phyloP scores from a whole-genome alignment of 2,797 vertebrate genomes.

The Lepilemur septentrionalis region DNA sequence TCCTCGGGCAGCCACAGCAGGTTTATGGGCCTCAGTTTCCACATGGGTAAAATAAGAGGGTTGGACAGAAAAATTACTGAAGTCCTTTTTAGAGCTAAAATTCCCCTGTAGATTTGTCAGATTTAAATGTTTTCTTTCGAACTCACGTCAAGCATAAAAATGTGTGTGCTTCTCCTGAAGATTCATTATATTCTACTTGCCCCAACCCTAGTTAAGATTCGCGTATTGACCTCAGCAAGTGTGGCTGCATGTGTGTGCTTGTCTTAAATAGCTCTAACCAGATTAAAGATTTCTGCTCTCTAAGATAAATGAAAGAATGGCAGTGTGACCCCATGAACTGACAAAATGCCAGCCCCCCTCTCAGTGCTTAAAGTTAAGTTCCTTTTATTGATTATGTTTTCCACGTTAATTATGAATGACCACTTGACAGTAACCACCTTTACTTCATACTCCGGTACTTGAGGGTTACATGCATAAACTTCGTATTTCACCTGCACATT shows the following conservation, averaged over 20 bases:
- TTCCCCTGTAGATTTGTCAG: background rate
- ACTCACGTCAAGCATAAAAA: background rate
- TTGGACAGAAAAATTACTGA: too few relatives aligned
- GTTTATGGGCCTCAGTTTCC: background rate
- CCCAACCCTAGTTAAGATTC: background rate
- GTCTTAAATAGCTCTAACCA: background rate
- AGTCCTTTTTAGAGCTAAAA: background rate
- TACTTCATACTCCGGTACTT: background rate
- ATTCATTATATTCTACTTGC: background rate
- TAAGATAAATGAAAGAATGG: background rate
- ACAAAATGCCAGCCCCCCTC: background rate
- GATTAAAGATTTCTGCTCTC: background rate
- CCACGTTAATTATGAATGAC: conserved; percentile 2
- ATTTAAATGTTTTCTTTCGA: background rate
- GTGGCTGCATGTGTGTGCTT: background rate
- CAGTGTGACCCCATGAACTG: background rate
- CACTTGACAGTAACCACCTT: background rate
- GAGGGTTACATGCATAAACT: background rate
- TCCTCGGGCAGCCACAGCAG: background rate
- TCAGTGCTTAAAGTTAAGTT: background rate
- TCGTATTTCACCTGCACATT: background rate
- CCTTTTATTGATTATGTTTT: conserved; percentile 18
- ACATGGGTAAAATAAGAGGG: background rate
- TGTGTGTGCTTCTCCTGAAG: background rate
- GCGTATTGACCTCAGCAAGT: background rate